A percentile compares a stretch with the other conserved stretches of the same genome.
These are phyloP conservation scores for Oophaga pumilio DNA, from an alignment of 2,113 vertebrate genomes.

Conservation along the genomic window DNA sequence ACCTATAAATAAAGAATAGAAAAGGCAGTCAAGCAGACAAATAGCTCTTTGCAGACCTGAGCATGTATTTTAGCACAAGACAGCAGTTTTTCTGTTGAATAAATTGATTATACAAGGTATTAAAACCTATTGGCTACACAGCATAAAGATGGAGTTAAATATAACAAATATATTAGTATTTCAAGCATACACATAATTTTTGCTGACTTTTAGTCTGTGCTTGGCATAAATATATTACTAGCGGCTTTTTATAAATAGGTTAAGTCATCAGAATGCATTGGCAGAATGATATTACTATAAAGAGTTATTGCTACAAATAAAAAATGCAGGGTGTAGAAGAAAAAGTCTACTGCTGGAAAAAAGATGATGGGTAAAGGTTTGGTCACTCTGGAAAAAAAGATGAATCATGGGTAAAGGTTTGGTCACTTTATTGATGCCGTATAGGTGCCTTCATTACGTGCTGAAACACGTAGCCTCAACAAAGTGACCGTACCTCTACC, in stretches of 20 bases:
- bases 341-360: no score
- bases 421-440: no score
- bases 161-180: background rate
- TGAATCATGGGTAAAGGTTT: no score
- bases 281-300: background rate
- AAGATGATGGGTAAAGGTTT: no score
- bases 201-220: background rate
- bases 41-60: background rate
- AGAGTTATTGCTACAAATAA: background rate
- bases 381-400: no score
- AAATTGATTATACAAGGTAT: constrained; percentile 6
- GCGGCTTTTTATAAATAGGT: background rate
- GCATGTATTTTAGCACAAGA: constrained; percentile 5
- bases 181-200: background rate
- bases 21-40: constrained; percentile 38
- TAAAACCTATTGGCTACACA: background rate
- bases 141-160: background rate
- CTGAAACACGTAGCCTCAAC: no score
- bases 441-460: no score
- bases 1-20: constrained; percentile 34
- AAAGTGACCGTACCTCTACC: no score
- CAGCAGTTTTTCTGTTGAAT: constrained; percentile 1
- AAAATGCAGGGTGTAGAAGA: no score
- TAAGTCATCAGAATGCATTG: background rate
- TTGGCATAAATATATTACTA: background rate